These are phyloP conservation scores for Dendrolimus houi DNA, from an alignment of 2,888 invertebrate genomes.

Conservation along the genomic window DNA sequence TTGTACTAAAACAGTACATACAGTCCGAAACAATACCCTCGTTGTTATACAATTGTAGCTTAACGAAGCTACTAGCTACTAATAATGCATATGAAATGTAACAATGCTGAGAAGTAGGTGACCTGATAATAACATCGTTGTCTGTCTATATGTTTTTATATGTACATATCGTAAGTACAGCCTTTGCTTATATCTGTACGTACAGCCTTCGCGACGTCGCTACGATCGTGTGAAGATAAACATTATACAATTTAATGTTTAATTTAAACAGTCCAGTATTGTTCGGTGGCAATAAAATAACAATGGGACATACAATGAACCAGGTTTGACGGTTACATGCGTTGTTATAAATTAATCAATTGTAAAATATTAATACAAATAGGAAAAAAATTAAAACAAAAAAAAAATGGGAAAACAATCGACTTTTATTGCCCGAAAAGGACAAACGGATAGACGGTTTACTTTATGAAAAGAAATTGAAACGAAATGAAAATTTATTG, in stretches of 20 bases:
- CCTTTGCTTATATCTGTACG: neutral
- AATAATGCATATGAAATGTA: neutral
- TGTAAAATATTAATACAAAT: too few relatives aligned
- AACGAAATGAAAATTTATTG: too few relatives aligned
- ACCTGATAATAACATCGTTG: neutral
- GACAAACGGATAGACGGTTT: too few relatives aligned
- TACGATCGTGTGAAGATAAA: neutral
- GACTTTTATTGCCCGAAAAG: too few relatives aligned
- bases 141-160: neutral
- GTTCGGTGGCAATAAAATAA: neutral
- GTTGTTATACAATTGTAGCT: neutral
- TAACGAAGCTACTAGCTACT: neutral
- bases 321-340: too few relatives aligned
- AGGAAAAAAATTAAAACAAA: too few relatives aligned
- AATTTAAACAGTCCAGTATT: constrained; percentile 1
- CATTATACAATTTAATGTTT: constrained; percentile 4
- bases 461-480: too few relatives aligned
- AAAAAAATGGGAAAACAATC: too few relatives aligned
- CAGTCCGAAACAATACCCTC: neutral
- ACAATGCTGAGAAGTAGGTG: neutral
- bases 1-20: neutral
- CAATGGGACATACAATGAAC: neutral
- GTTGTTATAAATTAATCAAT: too few relatives aligned
- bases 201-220: neutral
- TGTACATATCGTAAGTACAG: neutral